Conservation (phyloP, 2,113 vertebrate species). For the Gracilinanus agilis region DNA sequence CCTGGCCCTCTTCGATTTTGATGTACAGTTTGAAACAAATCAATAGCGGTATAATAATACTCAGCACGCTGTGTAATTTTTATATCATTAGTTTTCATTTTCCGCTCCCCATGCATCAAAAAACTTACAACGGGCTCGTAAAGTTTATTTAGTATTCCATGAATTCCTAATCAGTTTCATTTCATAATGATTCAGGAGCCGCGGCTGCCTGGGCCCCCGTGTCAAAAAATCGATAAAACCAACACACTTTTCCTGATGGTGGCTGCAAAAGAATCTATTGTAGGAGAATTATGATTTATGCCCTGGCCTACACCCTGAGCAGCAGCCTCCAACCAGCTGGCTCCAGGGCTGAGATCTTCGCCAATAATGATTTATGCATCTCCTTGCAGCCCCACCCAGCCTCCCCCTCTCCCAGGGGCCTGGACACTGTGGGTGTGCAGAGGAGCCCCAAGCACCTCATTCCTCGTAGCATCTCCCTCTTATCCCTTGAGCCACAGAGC, state of each 20-base stretch:
- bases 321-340: conserved; percentile 90
- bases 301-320: conserved; percentile 91
- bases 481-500: background rate
- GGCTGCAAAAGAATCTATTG: conserved; percentile 98
- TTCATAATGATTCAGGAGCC: conserved; percentile 97
- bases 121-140: conserved; percentile 93
- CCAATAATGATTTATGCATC: conserved; percentile 99
- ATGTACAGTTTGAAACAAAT: conserved; percentile 99
- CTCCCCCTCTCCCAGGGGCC: conserved; percentile 69
- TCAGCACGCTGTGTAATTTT: conserved; percentile 98
- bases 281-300: conserved; percentile 99
- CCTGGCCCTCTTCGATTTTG: conserved; percentile 89
- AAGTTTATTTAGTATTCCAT: conserved; percentile 99
- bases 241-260: conserved; percentile 96
- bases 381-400: conserved; percentile 82
- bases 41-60: conserved; percentile 98
- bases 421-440: conserved; percentile 7
- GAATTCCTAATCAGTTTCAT: conserved; percentile 99
- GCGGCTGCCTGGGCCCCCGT: conserved; percentile 88
- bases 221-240: conserved; percentile 98
- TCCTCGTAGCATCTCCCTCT: background rate
- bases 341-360: conserved; percentile 95
- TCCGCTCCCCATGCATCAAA: conserved; percentile 93
- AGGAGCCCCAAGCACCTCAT: conserved; percentile 8
- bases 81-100: conserved; percentile 98